A percentile compares a stretch with the other conserved stretches of the same genome.
phyloP scores from a whole-genome alignment of 37 sponge, comb jelly and placozoan species.

The Corticium candelabrum region DNA sequence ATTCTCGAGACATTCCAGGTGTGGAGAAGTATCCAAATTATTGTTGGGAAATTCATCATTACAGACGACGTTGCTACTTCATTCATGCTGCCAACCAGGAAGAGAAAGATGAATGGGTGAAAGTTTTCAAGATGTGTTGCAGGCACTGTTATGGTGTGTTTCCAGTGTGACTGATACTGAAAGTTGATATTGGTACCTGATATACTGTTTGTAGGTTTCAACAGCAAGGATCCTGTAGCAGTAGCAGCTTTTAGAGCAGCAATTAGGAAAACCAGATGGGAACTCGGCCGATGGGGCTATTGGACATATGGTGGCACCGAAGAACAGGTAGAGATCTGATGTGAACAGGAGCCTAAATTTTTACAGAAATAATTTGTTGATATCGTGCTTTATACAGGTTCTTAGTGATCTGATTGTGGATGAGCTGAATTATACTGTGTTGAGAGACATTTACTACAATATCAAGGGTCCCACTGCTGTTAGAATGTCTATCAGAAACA shows the following conservation, averaged over 20 bases:
- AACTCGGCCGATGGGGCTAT: not conserved
- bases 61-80: conserved; percentile 6
- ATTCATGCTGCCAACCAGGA: conserved; percentile 6
- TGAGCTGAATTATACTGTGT: not conserved
- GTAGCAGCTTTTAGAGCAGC: not conserved
- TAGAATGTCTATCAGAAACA: not conserved
- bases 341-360: not conserved
- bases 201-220: not conserved
- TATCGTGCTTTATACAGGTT: not conserved
- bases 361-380: not conserved
- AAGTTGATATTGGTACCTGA: not conserved
- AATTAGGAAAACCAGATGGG: not conserved
- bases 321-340: not conserved
- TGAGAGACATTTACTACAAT: not conserved
- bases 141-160: not conserved
- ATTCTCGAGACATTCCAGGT: not conserved
- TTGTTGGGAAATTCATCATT: not conserved
- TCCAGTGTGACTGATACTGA: not conserved
- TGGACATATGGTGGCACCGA: not conserved
- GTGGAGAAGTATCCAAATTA: not conserved
- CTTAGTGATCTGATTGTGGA: conserved; percentile 2
- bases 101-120: conserved; percentile 7
- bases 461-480: conserved; percentile 10
- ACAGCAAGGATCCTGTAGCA: not conserved
- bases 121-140: not conserved